Base-by-base conservation (phyloP, 2,797 vertebrate genomes). In the Microctenopoma steveboyesi region DNA sequence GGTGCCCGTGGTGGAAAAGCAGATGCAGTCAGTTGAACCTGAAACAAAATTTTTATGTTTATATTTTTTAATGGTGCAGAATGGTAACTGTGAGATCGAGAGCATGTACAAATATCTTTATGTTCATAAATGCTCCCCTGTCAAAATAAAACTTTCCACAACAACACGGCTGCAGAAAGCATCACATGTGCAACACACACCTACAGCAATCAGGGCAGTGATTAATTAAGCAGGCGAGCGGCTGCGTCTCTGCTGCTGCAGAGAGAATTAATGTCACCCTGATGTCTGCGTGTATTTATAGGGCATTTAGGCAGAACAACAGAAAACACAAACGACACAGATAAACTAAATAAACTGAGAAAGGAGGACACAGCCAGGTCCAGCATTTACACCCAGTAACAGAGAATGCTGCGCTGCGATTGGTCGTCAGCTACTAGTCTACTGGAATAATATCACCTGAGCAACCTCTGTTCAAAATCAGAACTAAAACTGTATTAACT, bases 11-110 rank as follows among this genome's bases (percentile, higher is more conserved):
- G 97, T 97, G 7, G 97, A 95, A 33, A 96, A 99, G 79, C 97
- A 99, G 86, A 98, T 92, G 1, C 97, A 99, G 79, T 99, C 97
- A 3, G 97, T 99, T 2, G 97, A 99, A 72, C 97, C 97, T 99
- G 85, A 64, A 81, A 60, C 22, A 22, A 22, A 22, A 22, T 22
- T 1, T 22, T 22, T 22, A 22, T 22, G 22, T 22, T 22, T 22
- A 22, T 22, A 22, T 22, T 22, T 22, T 22, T 22, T 22, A 22
- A 22, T 22, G 22, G 22, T 0, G 16, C 16, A 12, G 6, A 9
- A 40, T 2, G 33, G 13, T 9, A 46, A 1, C 28, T 3, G 22
- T 30, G 16, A 13, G 35, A 8, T 30, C 28, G 3, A 30, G 30
- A 33, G 30, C 30, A 33, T 5, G 30, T 1, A 5, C 37, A 39